Conservation (phyloP, 2,888 invertebrate genomes). For the Sepiola atlantica region DNA sequence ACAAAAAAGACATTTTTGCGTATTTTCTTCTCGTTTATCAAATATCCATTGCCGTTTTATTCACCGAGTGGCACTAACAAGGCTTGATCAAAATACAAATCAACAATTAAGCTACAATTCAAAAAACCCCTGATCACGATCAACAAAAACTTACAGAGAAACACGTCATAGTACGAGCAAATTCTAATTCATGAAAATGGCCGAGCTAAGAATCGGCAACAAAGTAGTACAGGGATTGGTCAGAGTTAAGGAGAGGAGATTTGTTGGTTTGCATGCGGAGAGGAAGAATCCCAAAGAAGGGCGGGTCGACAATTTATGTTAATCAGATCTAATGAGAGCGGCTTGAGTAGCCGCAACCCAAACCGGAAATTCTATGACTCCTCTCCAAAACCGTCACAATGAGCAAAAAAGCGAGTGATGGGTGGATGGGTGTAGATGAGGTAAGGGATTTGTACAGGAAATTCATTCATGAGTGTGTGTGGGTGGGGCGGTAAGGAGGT, state of each 20-base stretch:
- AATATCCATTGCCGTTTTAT: too few species aligned
- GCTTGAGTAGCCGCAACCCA: neutral
- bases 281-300: neutral
- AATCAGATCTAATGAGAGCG: conserved; percentile 17
- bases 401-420: neutral
- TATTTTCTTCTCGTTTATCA: too few species aligned
- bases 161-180: neutral
- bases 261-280: neutral
- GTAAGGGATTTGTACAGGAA: conserved; percentile 32
- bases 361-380: neutral
- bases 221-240: neutral
- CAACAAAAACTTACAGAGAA: neutral
- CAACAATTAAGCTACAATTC: neutral
- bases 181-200: neutral
- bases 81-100: too few species aligned
- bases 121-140: neutral
- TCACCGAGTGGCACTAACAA: too few species aligned
- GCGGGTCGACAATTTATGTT: neutral
- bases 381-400: neutral
- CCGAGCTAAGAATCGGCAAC: neutral
- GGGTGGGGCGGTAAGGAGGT: neutral
- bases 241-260: neutral
- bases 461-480: neutral
- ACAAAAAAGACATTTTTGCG: too few species aligned
- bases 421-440: neutral